These are phyloP conservation scores for Pinctada fucata DNA, from an alignment of 2,888 invertebrate species.

Conservation along the genomic window DNA sequence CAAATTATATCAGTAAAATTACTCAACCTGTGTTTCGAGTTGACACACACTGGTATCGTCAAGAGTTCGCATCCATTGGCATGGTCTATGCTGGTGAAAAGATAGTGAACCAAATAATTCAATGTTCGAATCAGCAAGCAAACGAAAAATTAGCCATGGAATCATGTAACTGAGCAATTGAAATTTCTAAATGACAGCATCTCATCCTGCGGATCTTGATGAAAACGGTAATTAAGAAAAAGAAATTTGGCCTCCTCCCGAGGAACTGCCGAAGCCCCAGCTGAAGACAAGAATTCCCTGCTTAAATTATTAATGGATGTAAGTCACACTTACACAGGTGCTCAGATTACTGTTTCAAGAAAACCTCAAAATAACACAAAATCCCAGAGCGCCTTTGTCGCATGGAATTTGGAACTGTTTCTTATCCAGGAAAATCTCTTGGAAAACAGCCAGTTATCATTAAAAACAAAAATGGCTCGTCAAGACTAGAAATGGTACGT, in stretches of 20 bases:
- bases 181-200: conserved; percentile 34
- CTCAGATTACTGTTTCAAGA: neutral
- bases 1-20: conserved; percentile 38
- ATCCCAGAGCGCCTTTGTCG: conserved; percentile 20
- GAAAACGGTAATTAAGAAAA: conserved; percentile 42
- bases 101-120: conserved; percentile 42
- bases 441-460: conserved; percentile 43
- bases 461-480: conserved; percentile 48
- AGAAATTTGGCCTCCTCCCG: conserved; percentile 55
- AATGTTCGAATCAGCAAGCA: neutral
- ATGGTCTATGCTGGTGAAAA: conserved; percentile 47
- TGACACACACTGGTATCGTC: conserved; percentile 46
- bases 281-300: conserved; percentile 50
- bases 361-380: conserved; percentile 1
- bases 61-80: conserved; percentile 49
- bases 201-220: conserved; percentile 49
- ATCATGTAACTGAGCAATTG: conserved; percentile 38
- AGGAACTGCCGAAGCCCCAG: conserved; percentile 49
- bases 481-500: conserved; percentile 52
- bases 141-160: conserved; percentile 27
- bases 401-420: conserved; percentile 49
- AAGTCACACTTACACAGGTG: too few species aligned
- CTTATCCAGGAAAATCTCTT: conserved; percentile 23
- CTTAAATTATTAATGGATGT: conserved; percentile 54
- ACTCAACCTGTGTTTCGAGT: conserved; percentile 44